Evolutionary conservation across 2,113 vertebrate genomes (phyloP).

Genomic region (Myotis lucifugus): DNA sequence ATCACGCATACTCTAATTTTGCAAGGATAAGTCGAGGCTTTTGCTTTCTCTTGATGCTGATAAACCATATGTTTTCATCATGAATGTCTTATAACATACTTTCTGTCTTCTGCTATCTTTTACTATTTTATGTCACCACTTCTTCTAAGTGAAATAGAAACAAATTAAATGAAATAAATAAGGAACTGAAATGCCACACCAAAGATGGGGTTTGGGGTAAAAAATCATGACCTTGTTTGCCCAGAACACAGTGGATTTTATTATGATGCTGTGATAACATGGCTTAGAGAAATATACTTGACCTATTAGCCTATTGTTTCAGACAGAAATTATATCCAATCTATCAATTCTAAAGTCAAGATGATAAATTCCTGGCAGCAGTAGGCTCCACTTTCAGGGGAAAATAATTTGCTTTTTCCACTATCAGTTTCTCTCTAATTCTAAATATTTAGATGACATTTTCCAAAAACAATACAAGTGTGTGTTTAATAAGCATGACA

Average conservation of each 20-base stretch:
- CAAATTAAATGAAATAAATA: background rate
- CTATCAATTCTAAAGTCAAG: conserved; percentile 65
- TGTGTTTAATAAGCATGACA: background rate
- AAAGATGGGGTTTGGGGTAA: background rate
- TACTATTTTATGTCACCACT: background rate
- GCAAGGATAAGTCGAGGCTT: background rate
- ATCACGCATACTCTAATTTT: background rate
- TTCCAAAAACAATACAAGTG: conserved; percentile 32
- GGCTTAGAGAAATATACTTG: conserved; percentile 31
- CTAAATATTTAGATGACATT: conserved; percentile 69
- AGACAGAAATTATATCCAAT: conserved; percentile 65
- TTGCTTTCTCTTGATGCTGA: background rate
- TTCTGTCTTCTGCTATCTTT: background rate
- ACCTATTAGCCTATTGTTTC: conserved; percentile 63
- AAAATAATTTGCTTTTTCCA: conserved; percentile 61
- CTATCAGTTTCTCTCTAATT: conserved; percentile 29
- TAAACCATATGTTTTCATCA: background rate
- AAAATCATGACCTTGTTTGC: background rate
- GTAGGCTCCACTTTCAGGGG: background rate
- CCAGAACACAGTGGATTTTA: background rate
- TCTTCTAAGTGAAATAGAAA: background rate
- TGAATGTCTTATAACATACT: background rate
- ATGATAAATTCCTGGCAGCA: conserved; percentile 47
- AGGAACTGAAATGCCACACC: background rate
- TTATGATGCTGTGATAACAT: background rate